These are phyloP conservation scores for Scytalopus superciliaris DNA, from an alignment of 2,113 vertebrate genomes.

Conservation along the genomic window DNA sequence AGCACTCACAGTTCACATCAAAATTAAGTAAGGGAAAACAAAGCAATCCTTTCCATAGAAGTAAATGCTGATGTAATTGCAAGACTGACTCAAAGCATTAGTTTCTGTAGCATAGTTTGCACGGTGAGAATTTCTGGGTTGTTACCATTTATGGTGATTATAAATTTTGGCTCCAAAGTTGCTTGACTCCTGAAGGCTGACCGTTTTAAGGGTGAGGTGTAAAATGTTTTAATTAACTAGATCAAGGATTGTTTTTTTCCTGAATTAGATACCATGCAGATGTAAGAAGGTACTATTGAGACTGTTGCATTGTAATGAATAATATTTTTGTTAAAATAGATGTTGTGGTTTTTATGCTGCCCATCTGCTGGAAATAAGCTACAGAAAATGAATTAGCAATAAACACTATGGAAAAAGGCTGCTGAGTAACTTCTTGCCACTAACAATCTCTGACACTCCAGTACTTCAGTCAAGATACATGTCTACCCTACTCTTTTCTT, in stretches of 20 bases:
- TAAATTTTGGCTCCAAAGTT: neutral
- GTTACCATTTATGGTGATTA: neutral
- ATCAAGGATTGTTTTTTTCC: neutral
- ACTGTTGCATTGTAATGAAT: neutral
- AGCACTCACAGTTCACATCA: neutral
- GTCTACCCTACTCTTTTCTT: neutral
- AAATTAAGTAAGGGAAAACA: neutral
- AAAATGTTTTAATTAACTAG: neutral
- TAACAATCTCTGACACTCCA: neutral
- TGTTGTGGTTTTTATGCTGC: neutral
- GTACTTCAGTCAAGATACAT: neutral
- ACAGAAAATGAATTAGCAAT: neutral
- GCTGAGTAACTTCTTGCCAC: neutral
- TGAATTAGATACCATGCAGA: neutral
- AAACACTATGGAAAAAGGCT: conserved; percentile 15
- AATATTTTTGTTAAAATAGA: neutral
- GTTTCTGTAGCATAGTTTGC: neutral
- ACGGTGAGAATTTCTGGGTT: neutral
- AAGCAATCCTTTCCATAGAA: neutral
- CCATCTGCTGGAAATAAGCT: conserved; percentile 1
- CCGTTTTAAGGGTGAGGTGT: neutral
- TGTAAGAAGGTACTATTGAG: neutral
- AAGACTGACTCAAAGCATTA: neutral
- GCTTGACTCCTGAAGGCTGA: neutral
- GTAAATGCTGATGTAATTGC: neutral